Evolutionary conservation across 2,113 vertebrate species (phyloP), one percentile per base, ranked within the genome.

Genomic region (Apteryx owenii): DNA sequence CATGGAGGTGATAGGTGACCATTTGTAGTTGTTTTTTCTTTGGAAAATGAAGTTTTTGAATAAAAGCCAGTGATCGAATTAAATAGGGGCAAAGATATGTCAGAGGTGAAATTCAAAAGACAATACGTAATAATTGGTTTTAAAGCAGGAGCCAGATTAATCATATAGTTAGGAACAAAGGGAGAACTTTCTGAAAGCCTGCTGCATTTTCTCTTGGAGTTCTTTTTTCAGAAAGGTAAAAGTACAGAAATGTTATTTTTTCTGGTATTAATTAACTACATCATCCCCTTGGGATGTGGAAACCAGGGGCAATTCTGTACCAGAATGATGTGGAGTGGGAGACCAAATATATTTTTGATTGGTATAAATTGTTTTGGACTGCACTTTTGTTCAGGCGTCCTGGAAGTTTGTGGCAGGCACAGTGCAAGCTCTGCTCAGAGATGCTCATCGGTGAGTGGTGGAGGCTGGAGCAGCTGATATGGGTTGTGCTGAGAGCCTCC

Each of bases 41-140:
- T 76, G 91, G 84, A 96, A 96, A 98, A 97, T 97, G 92, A 97
- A 97, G 79, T 96, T 98, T 97, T 98, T 98, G 97, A 98, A 97
- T 98, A 97, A 98, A 98, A 98, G 95, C 97, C 97, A 98, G 95
- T n/a, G 92, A 93, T 95, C 73, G 62, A 98, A 98, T 98, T 98
- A 98, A 98, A 95, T 90, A 93, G 96, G 93, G 97, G 95, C 97
- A 96, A 94, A 97, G 96, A 97, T 89, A 89, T 79, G 95, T 97
- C 88, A 89, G 93, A 97, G 97, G 98, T 98, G 97, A 97, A 97
- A 98, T 96, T 98, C 96, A 98, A 97, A 98, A 98, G 97, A 97
- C 78, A 89, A 98, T 98, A 97, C 3, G 10, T 98, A 98, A 98
- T 98, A 97, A 98, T 97, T 98, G 97, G 88, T 97, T 98, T 97